Conservation (phyloP, 2,797 vertebrate species). For the Protosalanx chinensis region DNA sequence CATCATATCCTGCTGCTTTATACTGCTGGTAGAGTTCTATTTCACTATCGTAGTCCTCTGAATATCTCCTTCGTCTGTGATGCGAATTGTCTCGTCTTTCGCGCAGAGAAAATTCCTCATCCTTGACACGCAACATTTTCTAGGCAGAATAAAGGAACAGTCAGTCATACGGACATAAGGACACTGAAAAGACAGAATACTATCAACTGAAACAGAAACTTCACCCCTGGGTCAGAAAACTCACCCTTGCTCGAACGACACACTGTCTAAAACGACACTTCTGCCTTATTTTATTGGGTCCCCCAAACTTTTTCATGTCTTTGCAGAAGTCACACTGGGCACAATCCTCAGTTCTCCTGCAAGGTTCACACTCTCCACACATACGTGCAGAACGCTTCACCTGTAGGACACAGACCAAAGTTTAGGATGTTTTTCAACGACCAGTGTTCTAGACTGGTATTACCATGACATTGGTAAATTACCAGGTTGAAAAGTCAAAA, state of each 20-base stretch:
- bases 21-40: constrained; percentile 86
- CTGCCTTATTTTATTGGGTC: constrained; percentile 95
- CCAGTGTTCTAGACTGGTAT: neutral
- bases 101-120: constrained; percentile 76
- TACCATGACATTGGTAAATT: neutral
- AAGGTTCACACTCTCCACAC: constrained; percentile 95
- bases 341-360: constrained; percentile 88
- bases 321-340: constrained; percentile 94
- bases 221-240: constrained; percentile 26
- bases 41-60: constrained; percentile 85
- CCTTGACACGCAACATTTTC: constrained; percentile 92
- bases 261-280: constrained; percentile 93
- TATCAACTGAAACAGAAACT: too few relatives aligned
- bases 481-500: neutral
- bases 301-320: constrained; percentile 98
- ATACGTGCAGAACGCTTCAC: constrained; percentile 92
- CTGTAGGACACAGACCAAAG: constrained; percentile 45
- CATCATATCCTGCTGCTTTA: constrained; percentile 73
- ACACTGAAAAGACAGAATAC: neutral
- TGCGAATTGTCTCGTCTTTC: constrained; percentile 83
- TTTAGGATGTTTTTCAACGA: neutral
- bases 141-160: constrained; percentile 43
- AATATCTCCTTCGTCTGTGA: constrained; percentile 80
- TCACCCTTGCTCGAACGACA: constrained; percentile 89
- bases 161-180: neutral